Conservation (phyloP, 2,888 invertebrate genomes). For the Andrena hattorfiana region DNA sequence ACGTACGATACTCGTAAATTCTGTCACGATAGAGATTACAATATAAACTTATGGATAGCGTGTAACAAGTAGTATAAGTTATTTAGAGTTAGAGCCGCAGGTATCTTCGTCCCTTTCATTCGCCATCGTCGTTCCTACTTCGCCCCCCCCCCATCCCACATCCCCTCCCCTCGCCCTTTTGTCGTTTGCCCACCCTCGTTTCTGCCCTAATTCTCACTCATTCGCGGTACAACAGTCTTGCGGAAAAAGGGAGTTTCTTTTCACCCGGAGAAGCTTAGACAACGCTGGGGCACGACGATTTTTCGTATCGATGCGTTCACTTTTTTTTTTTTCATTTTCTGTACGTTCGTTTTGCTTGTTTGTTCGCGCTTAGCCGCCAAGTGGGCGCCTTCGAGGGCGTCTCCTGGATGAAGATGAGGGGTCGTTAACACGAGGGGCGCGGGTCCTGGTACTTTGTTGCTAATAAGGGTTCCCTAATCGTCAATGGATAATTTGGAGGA, state of each 20-base stretch:
- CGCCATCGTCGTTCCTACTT: slow-evolving; percentile 28
- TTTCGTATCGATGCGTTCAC: slow-evolving; percentile 11
- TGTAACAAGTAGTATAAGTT: slow-evolving; percentile 82
- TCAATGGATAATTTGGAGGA: not conserved
- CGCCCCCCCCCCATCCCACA: not conserved
- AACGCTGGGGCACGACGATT: slow-evolving; percentile 60
- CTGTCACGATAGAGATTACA: slow-evolving; percentile 78
- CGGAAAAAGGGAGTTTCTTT: slow-evolving; percentile 48
- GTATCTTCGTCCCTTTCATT: slow-evolving; percentile 66
- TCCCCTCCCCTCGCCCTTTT: slow-evolving; percentile 15
- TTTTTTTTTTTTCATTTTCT: slow-evolving; percentile 37
- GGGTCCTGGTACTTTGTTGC: no score
- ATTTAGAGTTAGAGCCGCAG: slow-evolving; percentile 79
- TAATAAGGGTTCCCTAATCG: not conserved
- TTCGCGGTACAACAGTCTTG: slow-evolving; percentile 57
- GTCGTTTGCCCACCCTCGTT: slow-evolving; percentile 17
- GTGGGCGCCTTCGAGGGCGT: slow-evolving; percentile 64
- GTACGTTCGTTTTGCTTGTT: slow-evolving; percentile 17
- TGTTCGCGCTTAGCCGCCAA: slow-evolving; percentile 59
- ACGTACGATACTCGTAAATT: slow-evolving; percentile 80
- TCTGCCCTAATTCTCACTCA: slow-evolving; percentile 45
- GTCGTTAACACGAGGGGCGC: not conserved
- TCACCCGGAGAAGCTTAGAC: slow-evolving; percentile 64
- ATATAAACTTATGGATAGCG: slow-evolving; percentile 84
- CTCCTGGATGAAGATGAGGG: slow-evolving; percentile 28